A percentile compares a stretch with the other conserved stretches of the same genome.
Conservation (phyloP, 2,797 vertebrate species). For the Darevskia nairensis region DNA sequence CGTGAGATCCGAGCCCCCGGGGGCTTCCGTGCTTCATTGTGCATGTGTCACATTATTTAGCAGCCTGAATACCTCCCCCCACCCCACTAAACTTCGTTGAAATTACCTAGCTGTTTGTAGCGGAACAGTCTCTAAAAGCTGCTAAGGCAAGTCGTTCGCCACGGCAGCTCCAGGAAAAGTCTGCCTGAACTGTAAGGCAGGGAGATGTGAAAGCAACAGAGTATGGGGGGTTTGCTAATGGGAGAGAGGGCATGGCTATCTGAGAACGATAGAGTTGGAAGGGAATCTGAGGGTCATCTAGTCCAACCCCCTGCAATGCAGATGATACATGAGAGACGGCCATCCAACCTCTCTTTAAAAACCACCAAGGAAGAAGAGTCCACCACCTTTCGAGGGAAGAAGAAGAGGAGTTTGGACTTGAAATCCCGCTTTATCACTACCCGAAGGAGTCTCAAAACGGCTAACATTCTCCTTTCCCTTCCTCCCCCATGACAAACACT, state of each 20-base stretch:
- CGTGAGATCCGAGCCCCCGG: constrained; percentile 7
- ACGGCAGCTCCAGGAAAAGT: constrained; percentile 4
- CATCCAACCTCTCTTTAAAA: too few relatives aligned
- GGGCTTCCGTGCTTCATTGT: constrained; percentile 39
- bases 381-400: too few relatives aligned
- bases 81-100: neutral
- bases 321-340: too few relatives aligned
- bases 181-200: neutral
- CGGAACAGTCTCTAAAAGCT: constrained; percentile 42
- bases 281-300: too few relatives aligned
- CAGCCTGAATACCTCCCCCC: neutral
- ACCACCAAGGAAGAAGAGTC: too few relatives aligned
- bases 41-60: constrained; percentile 17
- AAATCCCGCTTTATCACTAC: too few relatives aligned
- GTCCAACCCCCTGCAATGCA: too few relatives aligned
- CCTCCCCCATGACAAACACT: too few relatives aligned
- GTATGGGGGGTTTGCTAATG: neutral
- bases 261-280: too few relatives aligned
- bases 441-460: too few relatives aligned
- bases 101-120: neutral
- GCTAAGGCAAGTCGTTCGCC: neutral
- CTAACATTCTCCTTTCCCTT: too few relatives aligned
- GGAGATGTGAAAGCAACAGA: constrained; percentile 35
- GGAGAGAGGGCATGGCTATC: neutral
- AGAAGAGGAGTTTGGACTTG: too few relatives aligned